These are phyloP conservation scores for Coboldia fuscipes DNA, from an alignment of 1,140 invertebrate genomes.

Conservation along the genomic window DNA sequence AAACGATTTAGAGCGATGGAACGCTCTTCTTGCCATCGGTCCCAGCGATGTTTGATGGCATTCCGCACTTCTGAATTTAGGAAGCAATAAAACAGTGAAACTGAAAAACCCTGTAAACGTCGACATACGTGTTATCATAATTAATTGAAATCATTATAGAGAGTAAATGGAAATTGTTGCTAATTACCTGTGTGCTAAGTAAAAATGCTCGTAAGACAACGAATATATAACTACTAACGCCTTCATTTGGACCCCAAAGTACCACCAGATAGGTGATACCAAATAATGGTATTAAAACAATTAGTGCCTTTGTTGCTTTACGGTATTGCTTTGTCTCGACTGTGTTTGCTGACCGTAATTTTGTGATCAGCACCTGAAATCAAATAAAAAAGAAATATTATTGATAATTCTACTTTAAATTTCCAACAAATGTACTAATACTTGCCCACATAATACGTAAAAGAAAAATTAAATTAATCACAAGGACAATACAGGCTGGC, in stretches of 20 bases:
- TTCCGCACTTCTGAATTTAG: constrained; percentile 80
- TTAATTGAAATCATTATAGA: background rate
- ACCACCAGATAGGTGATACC: constrained; percentile 75
- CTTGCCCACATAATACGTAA: constrained; percentile 82
- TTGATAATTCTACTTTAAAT: background rate
- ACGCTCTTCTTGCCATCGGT: constrained; percentile 52
- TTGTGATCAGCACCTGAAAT: constrained; percentile 67
- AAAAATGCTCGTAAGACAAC: constrained; percentile 46
- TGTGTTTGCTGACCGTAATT: constrained; percentile 65
- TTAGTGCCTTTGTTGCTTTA: constrained; percentile 70
- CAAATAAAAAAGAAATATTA: background rate
- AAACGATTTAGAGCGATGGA: no score
- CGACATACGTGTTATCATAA: background rate
- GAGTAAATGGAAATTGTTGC: background rate
- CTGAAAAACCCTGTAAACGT: constrained; percentile 41
- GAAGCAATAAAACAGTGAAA: constrained; percentile 79
- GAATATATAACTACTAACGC: constrained; percentile 37
- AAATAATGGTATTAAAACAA: constrained; percentile 69
- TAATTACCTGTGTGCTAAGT: constrained; percentile 49
- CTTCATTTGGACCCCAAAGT: constrained; percentile 47
- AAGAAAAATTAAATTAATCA: constrained; percentile 70
- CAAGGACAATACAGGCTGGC: constrained; percentile 45
- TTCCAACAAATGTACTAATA: constrained; percentile 8
- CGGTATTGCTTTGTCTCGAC: constrained; percentile 71
- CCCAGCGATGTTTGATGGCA: constrained; percentile 56